Evolutionary conservation across 2,888 invertebrate species (phyloP).

Genomic region (Nemoura dubitans): DNA sequence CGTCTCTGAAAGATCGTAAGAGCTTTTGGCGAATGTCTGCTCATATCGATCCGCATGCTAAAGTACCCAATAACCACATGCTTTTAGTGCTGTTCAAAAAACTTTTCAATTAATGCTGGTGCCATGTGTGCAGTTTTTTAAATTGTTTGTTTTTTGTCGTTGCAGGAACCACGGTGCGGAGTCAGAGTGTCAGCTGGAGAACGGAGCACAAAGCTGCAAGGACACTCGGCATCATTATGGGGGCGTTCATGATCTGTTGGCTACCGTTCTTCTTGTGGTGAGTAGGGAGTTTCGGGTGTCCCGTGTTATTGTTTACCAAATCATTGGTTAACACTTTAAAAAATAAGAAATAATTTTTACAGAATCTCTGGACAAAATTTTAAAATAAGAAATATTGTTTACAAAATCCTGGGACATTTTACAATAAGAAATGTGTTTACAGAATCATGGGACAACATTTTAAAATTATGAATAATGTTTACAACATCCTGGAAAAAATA

Average conservation of each 20-base stretch:
- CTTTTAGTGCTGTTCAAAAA: not conserved
- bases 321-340: no score
- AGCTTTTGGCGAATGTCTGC: not conserved
- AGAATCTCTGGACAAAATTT: no score
- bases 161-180: constrained; percentile 75
- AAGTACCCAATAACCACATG: not conserved
- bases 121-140: no score
- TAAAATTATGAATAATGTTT: no score
- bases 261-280: constrained; percentile 96
- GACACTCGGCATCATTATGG: constrained; percentile 96
- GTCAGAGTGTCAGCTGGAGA: constrained; percentile 79
- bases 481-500: no score
- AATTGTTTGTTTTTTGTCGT: constrained; percentile 50
- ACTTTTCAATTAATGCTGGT: not conserved
- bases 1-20: not conserved
- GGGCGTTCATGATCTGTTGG: constrained; percentile 94
- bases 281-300: constrained; percentile 57
- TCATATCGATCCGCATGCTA: not conserved
- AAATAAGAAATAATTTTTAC: no score
- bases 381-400: no score
- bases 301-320: no score
- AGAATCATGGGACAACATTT: no score
- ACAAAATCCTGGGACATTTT: no score
- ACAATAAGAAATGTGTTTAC: no score
- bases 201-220: constrained; percentile 93